Evolutionary conservation across 2,888 invertebrate genomes (phyloP).

Genomic region (Ormyrus rosae): DNA sequence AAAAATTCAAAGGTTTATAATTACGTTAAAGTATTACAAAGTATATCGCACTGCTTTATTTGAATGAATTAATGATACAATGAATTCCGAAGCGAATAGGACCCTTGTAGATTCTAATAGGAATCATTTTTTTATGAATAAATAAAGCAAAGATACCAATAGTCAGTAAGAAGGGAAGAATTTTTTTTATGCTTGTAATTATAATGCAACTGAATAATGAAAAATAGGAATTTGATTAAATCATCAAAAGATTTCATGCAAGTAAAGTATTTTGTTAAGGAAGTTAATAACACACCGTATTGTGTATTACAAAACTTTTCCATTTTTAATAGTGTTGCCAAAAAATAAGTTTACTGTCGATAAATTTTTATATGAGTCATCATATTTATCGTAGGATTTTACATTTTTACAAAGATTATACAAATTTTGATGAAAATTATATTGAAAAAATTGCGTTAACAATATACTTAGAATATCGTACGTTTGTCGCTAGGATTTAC

Average conservation of each 20-base stretch:
- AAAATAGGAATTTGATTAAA: neutral
- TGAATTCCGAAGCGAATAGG: neutral
- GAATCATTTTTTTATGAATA: neutral
- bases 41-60: neutral
- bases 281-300: neutral
- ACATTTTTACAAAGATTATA: conserved; percentile 38
- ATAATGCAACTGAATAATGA: too few species aligned
- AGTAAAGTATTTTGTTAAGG: neutral
- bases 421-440: conserved; percentile 34
- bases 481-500: too few species aligned
- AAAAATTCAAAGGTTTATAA: neutral
- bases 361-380: conserved; percentile 28
- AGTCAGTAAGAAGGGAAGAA: neutral
- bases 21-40: neutral
- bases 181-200: too few species aligned
- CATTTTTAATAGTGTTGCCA: conserved; percentile 4
- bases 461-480: too few species aligned
- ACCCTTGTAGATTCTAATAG: neutral
- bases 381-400: conserved; percentile 34
- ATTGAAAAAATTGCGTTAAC: neutral
- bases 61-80: conserved; percentile 1
- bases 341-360: conserved; percentile 4
- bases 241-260: neutral
- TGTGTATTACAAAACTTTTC: neutral
- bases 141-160: neutral